Conservation (phyloP, 2,113 vertebrate genomes). For the Butastur rufipennis region DNA sequence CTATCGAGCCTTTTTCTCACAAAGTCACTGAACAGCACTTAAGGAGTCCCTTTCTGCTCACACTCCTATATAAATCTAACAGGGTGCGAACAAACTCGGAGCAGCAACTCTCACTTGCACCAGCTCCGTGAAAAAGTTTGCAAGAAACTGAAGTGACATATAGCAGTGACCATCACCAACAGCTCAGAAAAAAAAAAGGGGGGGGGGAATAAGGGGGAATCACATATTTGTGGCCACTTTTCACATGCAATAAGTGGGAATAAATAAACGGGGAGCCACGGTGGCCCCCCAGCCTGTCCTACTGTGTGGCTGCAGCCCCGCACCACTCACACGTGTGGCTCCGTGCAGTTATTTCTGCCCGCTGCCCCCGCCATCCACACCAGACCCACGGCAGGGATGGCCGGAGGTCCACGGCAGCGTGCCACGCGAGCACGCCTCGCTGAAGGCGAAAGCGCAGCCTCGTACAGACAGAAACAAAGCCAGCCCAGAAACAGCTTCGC, state of each 20-base stretch:
- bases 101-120: neutral
- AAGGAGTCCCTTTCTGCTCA: neutral
- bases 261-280: neutral
- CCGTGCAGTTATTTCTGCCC: fast-evolving
- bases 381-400: fast-evolving
- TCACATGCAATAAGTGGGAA: fast-evolving
- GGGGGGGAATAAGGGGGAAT: neutral
- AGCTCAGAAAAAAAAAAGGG: neutral
- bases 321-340: fast-evolving
- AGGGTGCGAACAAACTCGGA: fast-evolving
- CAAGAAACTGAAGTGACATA: neutral
- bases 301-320: neutral
- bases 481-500: neutral
- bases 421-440: fast-evolving
- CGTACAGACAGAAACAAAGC: neutral
- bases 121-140: neutral
- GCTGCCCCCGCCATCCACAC: fast-evolving
- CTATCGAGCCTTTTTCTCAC: neutral
- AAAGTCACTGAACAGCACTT: neutral
- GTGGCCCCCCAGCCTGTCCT: neutral
- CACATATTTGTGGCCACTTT: neutral
- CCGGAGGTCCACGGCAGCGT: neutral
- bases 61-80: neutral
- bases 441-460: fast-evolving
- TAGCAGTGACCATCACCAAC: neutral